Base-by-base conservation (phyloP, 2,888 invertebrate genomes). In the Apantesis nais region DNA sequence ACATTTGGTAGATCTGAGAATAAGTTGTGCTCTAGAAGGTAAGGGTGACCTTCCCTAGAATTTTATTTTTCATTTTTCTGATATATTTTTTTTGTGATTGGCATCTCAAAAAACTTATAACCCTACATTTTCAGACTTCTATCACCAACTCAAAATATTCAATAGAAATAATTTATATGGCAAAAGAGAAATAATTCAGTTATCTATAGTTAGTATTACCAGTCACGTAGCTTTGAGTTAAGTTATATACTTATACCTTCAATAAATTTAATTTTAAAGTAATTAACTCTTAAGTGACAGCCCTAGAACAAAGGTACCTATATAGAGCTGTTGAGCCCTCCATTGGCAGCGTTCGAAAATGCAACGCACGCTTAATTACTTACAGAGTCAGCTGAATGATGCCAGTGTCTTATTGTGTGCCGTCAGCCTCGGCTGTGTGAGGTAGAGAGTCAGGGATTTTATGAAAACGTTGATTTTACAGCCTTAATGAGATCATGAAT, bases 351-450 rank as follows among this genome's bases (percentile, higher is more conserved):
- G 72, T 75, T 78, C 41, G 72, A 83, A 87, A 88, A 74, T 82
- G 91, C 91, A 83, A 79, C 86, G 89, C 82, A 73, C 76, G 90
- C 91, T 90, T 91, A 91, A 91, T 90, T 87, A 89, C 85, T 73
- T 75, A 64, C 70, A 73, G 69, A 74, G 75, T 75, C 75, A 78
- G 73, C 75, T 70, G 76, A 66, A 63, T 81, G 80, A 81, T 77
- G 84, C 62, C 76, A 74, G 78, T 78, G 77, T 79, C 78, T 81
- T 79, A 84, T 84, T 84, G 77, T 82, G 71, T 74, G 60, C 48
- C 71, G 82, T 83, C 79, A 77, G 78, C 79, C 73, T 78, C 76
- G 74, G 77, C 67, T 22, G 34, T 31, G 66, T 64, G 62, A 62
- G 65, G 41, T 60, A 58, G 63, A 44, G 63, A 62, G n/a, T 72